Base-by-base conservation (phyloP, 2,113 vertebrate genomes). In the Dolichotis patagonum region DNA sequence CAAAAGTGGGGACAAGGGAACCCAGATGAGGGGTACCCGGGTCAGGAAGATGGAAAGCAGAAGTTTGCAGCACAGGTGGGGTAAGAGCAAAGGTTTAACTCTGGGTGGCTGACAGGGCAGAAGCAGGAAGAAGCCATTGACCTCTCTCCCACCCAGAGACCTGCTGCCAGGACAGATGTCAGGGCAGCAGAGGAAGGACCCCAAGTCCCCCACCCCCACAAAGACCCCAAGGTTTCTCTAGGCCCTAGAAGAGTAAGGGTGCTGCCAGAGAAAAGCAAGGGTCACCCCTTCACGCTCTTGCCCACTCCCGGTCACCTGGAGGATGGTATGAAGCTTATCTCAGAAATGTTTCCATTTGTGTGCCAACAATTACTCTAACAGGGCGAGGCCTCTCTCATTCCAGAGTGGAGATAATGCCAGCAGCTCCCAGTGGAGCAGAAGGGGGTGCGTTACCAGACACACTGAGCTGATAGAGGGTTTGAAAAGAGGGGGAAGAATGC, bases 301-400 rank as follows among this genome's bases (percentile, higher is more conserved):
- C n/a, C n/a, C n/a, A n/a, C 35, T 38, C 69, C 35, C 16, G 28
- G 87, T 93, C 41, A 49, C 52, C 10, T 14, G 17, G 75, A 95
- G 52, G 24, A 35, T 7, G 17, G 32, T 43, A 9, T 62, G 73
- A 94, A 75, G n/a, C 77, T 95, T 89, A 87, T 87, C 88, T 38
- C 49, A 9, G 62, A 95, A 95, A 62, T 67, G 65, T 88, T 91
- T 93, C 46, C 16, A 85, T 84, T 52, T 65, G 32, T 41, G 77
- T 73, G 35, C 90, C 93, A 88, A 88, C 35, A 88, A 82, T 75
- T 35, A 65, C 77, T 60, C 24, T 41, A 30, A 58, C 35, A 52
- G 78, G 88, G 75, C 1, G 71, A 94, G 85, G 71, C 28, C 38
- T 52, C 26, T 85, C 77, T 96, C 88, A 62, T 93, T 97, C 91